Base-by-base conservation (phyloP, 2,113 vertebrate genomes). In the Papio anubis region DNA sequence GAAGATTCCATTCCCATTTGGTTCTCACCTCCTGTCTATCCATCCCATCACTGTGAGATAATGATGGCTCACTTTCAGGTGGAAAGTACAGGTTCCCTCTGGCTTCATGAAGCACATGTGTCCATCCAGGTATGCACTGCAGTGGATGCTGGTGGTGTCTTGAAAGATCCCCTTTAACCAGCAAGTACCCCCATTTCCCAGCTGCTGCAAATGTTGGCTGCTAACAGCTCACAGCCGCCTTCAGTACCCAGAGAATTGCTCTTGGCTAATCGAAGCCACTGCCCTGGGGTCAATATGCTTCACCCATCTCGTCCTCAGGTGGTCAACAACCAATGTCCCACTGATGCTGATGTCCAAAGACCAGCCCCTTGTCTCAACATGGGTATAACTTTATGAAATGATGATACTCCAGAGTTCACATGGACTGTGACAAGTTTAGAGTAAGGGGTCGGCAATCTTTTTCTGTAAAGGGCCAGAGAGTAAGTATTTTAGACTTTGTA, bases 401-500 rank as follows among this genome's bases (percentile, higher is more conserved):
- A 20, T 17, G 38, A 40, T 45, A 50, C 23, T 61, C 25, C 43
- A n/a, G 48, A 50, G 5, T 25, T 70, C 45, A 35, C 57, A 5
- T 5, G 23, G 61, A 20, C 3, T 43, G 40, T 4, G 21, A n/a
- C 4, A 85, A 7, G 8, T 92, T 88, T 64, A 92, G 55, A 80
- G 5, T 30, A 45, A 59, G 8, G 27, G 0, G 2, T 64, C 10
- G 7, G 14, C 11, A 55, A 38, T 9, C 4, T 21, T 78, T 30
- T 52, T 61, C 50, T 52, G 11, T 35, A 61, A 91, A 91, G 20
- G 10, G 18, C 9, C 11, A 25, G 32, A 82, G 6, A 57, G 35
- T 78, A 86, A 93, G 79, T 21, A 38, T 7, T 68, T 78, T 55
- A 89, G 66, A 30, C 38, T 92, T 92, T 72, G 9, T 17, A 61